Evolutionary conservation across 2,113 vertebrate genomes (phyloP).

Genomic region (Suricata suricatta): DNA sequence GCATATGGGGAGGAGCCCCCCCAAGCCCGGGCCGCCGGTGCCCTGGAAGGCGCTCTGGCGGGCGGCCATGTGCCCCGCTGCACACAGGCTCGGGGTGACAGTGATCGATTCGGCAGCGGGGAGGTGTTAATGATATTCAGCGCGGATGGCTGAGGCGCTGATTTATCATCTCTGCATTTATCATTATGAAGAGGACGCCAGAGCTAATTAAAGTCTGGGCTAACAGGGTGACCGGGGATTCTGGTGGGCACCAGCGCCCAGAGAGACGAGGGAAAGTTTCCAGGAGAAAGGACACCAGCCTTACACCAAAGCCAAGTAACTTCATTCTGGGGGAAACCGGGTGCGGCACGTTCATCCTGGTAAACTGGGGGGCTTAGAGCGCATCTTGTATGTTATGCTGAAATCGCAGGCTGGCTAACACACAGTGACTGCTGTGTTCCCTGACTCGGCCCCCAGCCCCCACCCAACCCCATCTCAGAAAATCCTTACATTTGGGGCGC

Average conservation of each 20-base stretch:
- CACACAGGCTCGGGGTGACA: constrained; percentile 89
- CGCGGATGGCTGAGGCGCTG: constrained; percentile 93
- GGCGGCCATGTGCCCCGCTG: constrained; percentile 87
- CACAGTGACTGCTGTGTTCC: accelerated
- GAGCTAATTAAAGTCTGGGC: constrained; percentile 98
- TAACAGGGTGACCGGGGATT: constrained; percentile 93
- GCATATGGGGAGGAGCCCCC: constrained; percentile 85
- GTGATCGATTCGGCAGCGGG: constrained; percentile 96
- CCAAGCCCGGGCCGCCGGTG: constrained; percentile 79
- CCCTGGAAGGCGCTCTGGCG: constrained; percentile 86
- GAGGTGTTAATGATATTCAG: constrained; percentile 96
- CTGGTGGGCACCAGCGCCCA: constrained; percentile 86
- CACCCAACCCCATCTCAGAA: accelerated
- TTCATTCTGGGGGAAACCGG: constrained; percentile 91
- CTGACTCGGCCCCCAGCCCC: accelerated
- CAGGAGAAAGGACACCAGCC: constrained; percentile 91
- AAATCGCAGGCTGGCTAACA: neutral
- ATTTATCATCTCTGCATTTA: constrained; percentile 98
- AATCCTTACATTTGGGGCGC: accelerated
- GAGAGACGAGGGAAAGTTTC: constrained; percentile 89
- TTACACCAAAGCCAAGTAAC: constrained; percentile 95
- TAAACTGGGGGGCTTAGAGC: constrained; percentile 78
- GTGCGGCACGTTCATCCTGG: constrained; percentile 90
- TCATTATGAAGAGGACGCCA: constrained; percentile 96
- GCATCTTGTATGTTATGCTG: accelerated